Evolutionary conservation across 1,140 invertebrate species (phyloP).

Genomic region (Drosophila ambigua): DNA sequence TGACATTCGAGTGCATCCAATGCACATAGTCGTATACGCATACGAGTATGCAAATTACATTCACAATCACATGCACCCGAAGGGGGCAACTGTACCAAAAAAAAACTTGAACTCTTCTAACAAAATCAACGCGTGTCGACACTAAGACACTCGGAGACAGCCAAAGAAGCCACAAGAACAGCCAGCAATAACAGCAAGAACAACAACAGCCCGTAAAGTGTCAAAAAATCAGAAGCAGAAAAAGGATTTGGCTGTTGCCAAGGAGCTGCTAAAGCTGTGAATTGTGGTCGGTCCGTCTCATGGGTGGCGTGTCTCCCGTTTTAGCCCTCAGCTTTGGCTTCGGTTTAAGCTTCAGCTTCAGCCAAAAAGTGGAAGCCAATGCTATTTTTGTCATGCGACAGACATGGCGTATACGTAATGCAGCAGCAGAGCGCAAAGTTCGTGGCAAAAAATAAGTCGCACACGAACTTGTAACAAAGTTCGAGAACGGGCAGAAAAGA

Average conservation of each 20-base stretch:
- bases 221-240: slow-evolving; percentile 83
- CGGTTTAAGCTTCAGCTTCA: slow-evolving; percentile 18
- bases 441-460: slow-evolving; percentile 69
- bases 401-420: slow-evolving; percentile 72
- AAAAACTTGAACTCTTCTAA: slow-evolving; percentile 28
- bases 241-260: slow-evolving; percentile 81
- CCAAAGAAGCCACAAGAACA: slow-evolving; percentile 24
- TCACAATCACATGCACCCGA: slow-evolving; percentile 17
- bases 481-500: slow-evolving; percentile 44
- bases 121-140: slow-evolving; percentile 79
- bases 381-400: slow-evolving; percentile 68
- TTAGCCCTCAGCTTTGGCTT: slow-evolving; percentile 7
- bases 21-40: slow-evolving; percentile 3
- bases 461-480: slow-evolving; percentile 70
- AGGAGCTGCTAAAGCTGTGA: slow-evolving; percentile 43
- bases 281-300: slow-evolving; percentile 11
- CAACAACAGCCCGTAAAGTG: slow-evolving; percentile 59
- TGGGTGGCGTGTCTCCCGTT: not conserved
- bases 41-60: slow-evolving; percentile 60
- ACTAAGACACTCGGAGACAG: slow-evolving; percentile 67
- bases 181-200: slow-evolving; percentile 33
- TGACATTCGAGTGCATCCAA: slow-evolving; percentile 45
- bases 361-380: slow-evolving; percentile 65
- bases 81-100: slow-evolving; percentile 64
- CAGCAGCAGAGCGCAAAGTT: slow-evolving; percentile 48